Percentiles rank a stretch among this genome's conserved stretches.
These are phyloP conservation scores for Leptinotarsa defecta DNA, from an alignment of 1,140 invertebrate species.

Conservation along the genomic window DNA sequence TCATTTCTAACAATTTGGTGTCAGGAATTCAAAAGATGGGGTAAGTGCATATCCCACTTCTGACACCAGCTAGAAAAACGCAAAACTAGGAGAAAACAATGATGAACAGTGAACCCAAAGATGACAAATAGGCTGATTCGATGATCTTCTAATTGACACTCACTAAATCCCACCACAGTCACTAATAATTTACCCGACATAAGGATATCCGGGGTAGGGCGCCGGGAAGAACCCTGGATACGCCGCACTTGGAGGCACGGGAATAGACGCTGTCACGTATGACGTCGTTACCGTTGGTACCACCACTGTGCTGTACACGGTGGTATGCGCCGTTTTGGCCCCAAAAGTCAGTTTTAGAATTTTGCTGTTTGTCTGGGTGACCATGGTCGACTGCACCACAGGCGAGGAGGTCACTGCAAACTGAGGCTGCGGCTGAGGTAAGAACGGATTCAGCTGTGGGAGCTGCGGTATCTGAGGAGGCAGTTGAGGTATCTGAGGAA, in stretches of 20 bases:
- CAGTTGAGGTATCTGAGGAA: slow-evolving; percentile 54
- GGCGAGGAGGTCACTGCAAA: slow-evolving; percentile 81
- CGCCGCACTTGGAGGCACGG: slow-evolving; percentile 60
- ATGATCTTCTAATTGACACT: background rate
- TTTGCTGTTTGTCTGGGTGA: slow-evolving; percentile 80
- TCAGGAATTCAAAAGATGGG: too few relatives aligned
- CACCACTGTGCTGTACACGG: slow-evolving; percentile 81
- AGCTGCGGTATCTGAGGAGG: slow-evolving; percentile 52
- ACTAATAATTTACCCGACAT: slow-evolving; percentile 61
- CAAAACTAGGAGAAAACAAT: too few relatives aligned
- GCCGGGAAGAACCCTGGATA: slow-evolving; percentile 77
- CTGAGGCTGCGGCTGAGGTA: slow-evolving; percentile 62
- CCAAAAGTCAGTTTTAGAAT: slow-evolving; percentile 85
- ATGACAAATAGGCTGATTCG: too few relatives aligned
- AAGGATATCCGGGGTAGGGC: slow-evolving; percentile 74
- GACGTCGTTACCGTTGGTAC: slow-evolving; percentile 82
- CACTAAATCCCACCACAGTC: background rate
- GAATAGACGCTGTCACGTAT: slow-evolving; percentile 77
- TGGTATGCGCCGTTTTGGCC: slow-evolving; percentile 85
- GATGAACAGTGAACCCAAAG: too few relatives aligned
- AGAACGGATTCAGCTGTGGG: slow-evolving; percentile 57
- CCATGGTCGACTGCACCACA: slow-evolving; percentile 75
- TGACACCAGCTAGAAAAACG: too few relatives aligned
- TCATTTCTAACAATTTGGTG: too few relatives aligned
- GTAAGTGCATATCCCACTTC: too few relatives aligned